A percentile compares a stretch with the other conserved stretches of the same genome.
Evolutionary conservation across 2,797 vertebrate genomes (phyloP).

Genomic region (Cirrhinus molitorella): DNA sequence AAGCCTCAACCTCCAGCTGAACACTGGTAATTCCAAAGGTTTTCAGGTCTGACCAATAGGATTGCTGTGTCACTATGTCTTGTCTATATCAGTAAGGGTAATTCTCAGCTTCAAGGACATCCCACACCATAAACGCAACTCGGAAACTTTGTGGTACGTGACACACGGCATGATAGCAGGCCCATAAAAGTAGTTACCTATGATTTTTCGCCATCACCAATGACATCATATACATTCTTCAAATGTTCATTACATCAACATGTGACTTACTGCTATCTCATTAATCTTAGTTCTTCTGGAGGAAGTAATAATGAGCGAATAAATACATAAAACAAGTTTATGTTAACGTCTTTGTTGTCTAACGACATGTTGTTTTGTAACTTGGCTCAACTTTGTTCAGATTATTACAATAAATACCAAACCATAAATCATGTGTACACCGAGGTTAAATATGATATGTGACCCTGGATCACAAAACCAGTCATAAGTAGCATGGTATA

Average conservation of each 20-base stretch:
- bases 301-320: not conserved
- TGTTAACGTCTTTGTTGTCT: not conserved
- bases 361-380: not conserved
- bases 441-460: not conserved
- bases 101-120: slow-evolving; percentile 53
- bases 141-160: slow-evolving; percentile 49
- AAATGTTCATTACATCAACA: slow-evolving; percentile 16
- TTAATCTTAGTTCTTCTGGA: slow-evolving; percentile 13
- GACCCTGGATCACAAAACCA: too few relatives aligned
- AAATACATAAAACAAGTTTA: not conserved
- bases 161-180: slow-evolving; percentile 51
- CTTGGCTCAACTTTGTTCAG: not conserved
- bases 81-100: slow-evolving; percentile 48
- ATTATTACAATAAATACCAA: not conserved
- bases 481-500: too few relatives aligned
- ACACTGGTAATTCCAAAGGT: slow-evolving; percentile 40
- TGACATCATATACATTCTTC: slow-evolving; percentile 39
- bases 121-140: slow-evolving; percentile 49
- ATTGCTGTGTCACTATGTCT: not conserved
- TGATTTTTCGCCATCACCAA: slow-evolving; percentile 56
- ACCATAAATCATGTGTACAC: not conserved
- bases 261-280: slow-evolving; percentile 20
- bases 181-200: slow-evolving; percentile 52
- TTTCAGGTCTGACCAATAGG: slow-evolving; percentile 23
- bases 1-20: not conserved